phyloP scores from a whole-genome alignment of 2,797 vertebrate genomes.

The Parambassis ranga region DNA sequence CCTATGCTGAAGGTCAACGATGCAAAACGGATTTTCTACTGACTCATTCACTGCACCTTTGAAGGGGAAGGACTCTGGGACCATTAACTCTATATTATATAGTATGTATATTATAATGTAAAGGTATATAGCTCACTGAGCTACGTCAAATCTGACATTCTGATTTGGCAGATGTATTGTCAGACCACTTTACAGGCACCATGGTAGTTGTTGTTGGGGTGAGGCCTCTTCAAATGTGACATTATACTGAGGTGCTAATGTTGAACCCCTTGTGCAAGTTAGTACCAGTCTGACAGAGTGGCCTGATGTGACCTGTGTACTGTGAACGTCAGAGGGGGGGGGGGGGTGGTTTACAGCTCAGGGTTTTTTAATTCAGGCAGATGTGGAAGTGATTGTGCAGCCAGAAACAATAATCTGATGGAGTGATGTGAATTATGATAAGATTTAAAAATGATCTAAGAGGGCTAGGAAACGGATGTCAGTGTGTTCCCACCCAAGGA shows the following conservation, averaged over 20 bases:
- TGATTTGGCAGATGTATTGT: not conserved
- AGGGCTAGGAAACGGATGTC: not conserved
- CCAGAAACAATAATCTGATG: not conserved
- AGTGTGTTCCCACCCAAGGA: not conserved
- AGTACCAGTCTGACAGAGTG: slow-evolving; percentile 24
- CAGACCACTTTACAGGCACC: not conserved
- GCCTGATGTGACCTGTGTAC: slow-evolving; percentile 5
- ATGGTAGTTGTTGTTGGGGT: not conserved
- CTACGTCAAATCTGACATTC: no score
- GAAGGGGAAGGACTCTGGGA: no score
- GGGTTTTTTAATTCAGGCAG: not conserved
- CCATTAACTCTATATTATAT: no score
- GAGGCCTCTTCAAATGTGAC: slow-evolving; percentile 6
- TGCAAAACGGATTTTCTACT: not conserved
- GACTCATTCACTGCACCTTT: not conserved
- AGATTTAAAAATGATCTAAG: slow-evolving; percentile 10
- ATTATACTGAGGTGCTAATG: slow-evolving; percentile 28
- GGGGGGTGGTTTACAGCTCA: not conserved
- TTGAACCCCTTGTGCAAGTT: slow-evolving; percentile 35
- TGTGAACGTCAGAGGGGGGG: not conserved
- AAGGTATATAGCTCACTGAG: no score
- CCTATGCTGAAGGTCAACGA: not conserved
- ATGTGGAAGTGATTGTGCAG: not conserved
- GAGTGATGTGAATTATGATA: not conserved
- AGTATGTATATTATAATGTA: no score